These are phyloP conservation scores for Sphaerophoria rueppellii DNA, from an alignment of 2,888 invertebrate genomes.

Conservation along the genomic window DNA sequence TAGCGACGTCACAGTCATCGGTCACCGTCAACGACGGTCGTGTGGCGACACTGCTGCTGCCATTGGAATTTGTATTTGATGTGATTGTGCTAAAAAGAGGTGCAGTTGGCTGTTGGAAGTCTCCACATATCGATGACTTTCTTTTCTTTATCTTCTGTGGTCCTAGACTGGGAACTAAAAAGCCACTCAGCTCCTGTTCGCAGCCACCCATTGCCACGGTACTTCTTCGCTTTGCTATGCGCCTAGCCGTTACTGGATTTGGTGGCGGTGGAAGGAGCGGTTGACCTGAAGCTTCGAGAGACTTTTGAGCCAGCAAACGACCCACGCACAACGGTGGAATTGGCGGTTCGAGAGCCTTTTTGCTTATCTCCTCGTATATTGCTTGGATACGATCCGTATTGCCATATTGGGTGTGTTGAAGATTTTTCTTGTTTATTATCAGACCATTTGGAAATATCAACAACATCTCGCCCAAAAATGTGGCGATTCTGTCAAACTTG, in stretches of 20 bases:
- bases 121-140: conserved; percentile 59
- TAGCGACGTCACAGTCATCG: not conserved
- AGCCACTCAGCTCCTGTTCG: conserved; percentile 22
- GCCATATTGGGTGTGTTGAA: conserved; percentile 75
- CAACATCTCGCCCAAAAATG: conserved; percentile 76
- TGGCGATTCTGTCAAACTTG: conserved; percentile 70
- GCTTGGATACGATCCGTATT: conserved; percentile 72
- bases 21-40: not conserved
- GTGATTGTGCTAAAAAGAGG: conserved; percentile 52
- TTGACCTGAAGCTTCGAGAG: conserved; percentile 68
- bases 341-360: conserved; percentile 76
- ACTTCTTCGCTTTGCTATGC: conserved; percentile 75
- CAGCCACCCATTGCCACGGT: conserved; percentile 75
- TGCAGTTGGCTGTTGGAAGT: conserved; percentile 25
- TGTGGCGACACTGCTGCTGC: not conserved
- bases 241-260: conserved; percentile 43
- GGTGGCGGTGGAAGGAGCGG: conserved; percentile 47
- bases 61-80: not conserved
- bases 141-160: conserved; percentile 46
- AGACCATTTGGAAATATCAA: conserved; percentile 79
- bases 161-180: conserved; percentile 16
- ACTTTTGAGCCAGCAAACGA: conserved; percentile 75
- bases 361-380: conserved; percentile 76
- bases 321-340: conserved; percentile 77
- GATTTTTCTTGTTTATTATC: conserved; percentile 77